Evolutionary conservation across 2,113 vertebrate genomes (phyloP), one percentile per base, ranked within the genome.

Genomic region (Apus apus): DNA sequence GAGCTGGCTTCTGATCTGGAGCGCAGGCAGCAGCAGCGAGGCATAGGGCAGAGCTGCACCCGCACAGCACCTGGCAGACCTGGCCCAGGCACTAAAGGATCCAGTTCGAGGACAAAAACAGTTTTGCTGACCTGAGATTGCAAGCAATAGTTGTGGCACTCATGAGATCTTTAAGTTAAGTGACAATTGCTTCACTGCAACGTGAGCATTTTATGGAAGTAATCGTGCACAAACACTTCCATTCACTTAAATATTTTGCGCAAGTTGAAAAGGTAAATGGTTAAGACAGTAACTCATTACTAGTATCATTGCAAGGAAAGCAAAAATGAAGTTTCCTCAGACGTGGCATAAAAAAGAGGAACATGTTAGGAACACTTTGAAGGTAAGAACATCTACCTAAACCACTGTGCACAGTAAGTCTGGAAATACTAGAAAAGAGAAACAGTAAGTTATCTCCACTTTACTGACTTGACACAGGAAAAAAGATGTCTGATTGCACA

Each of bases 41-140:
- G 23, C 11, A 16, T 0, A 0, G 26, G 53, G 72, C 43, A 89
- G 26, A 40, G 66, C 25, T 1, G 19, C 46, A 14, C 6, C 51
- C 9, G 1, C 2, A 22, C 29, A 19, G 61, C 46, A 8, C 38
- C 48, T 0, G 0, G 18, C 73, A 77, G 36, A 54, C 29, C 43
- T 2, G 7, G 83, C 50, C 65, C 89, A 36, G 29, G 34, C 8
- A 50, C 3, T 0, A 83, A 61, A 57, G 27, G 1, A 1, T 11
- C 57, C 53, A 5, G 5, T 22, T 1, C 18, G 61, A 70, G 81
- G 48, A 43, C n/a, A 74, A 60, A 73, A 51, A 16, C 29, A 20
- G 13, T n/a, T 71, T 13, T 85, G 48, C 57, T 72, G 18, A 50
- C 36, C 53, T 5, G 1, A 30, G 26, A 53, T 7, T 2, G 1